Evolutionary conservation across 2,888 invertebrate species (phyloP).

Genomic region (Cecidostiba fungosa): DNA sequence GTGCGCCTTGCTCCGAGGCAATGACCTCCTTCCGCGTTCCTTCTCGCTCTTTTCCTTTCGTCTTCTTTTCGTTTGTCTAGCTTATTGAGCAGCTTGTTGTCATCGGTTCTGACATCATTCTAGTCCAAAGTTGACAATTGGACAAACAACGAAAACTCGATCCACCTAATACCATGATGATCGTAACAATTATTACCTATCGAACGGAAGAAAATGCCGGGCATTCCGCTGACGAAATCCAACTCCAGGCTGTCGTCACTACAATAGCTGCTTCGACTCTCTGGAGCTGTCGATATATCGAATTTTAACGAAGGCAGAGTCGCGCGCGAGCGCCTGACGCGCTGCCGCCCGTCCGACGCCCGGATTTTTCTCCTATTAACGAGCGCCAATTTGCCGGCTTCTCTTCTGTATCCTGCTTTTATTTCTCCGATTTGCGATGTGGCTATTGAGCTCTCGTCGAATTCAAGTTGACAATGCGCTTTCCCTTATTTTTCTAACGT

Average conservation of each 20-base stretch:
- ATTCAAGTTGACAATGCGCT: background rate
- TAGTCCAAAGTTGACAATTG: too few relatives aligned
- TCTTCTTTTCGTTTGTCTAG: background rate
- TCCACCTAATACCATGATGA: background rate
- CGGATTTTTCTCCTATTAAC: constrained; percentile 50
- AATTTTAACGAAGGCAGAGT: constrained; percentile 50
- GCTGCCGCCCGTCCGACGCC: background rate
- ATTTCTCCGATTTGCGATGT: background rate
- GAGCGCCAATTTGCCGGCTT: constrained; percentile 48
- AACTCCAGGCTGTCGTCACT: constrained; percentile 10
- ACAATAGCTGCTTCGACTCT: background rate
- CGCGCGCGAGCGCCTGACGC: background rate
- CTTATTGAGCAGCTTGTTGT: too few relatives aligned
- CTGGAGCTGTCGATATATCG: constrained; percentile 53
- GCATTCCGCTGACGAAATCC: constrained; percentile 18
- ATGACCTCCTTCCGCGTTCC: constrained; percentile 13
- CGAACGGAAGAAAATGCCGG: background rate
- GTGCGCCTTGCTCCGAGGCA: constrained; percentile 2
- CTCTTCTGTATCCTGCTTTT: background rate
- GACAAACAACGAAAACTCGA: background rate
- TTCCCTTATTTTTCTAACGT: background rate
- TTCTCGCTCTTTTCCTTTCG: background rate
- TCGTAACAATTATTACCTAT: constrained; percentile 4
- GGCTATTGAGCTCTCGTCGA: background rate
- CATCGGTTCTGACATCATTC: too few relatives aligned